A percentile compares a stretch with the other conserved stretches of the same genome.
Evolutionary conservation across 2,888 invertebrate genomes (phyloP).

Genomic region (Cremastinae sp.): DNA sequence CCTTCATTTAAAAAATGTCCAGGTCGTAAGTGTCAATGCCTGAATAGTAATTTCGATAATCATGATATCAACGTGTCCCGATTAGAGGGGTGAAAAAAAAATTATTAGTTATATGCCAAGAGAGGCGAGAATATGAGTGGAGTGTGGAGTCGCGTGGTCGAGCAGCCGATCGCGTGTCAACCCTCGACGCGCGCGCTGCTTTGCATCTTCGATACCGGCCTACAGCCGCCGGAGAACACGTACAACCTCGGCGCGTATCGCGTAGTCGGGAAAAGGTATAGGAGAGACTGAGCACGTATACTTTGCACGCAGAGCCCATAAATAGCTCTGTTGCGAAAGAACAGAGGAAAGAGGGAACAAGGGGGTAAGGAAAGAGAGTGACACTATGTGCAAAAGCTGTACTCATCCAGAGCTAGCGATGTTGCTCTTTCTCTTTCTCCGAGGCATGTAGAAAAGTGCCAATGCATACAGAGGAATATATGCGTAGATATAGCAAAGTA

Average conservation of each 20-base stretch:
- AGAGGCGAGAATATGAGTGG: conserved; percentile 47
- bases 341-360: too few species aligned
- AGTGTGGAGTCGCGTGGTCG: conserved; percentile 49
- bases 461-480: not conserved
- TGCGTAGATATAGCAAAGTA: conserved; percentile 45
- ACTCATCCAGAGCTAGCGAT: conserved; percentile 44
- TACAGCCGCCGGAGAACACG: conserved; percentile 16
- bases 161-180: conserved; percentile 59
- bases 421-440: conserved; percentile 36
- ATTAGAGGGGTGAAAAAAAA: conserved; percentile 8
- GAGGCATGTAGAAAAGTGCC: conserved; percentile 31
- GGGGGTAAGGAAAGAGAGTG: conserved; percentile 43
- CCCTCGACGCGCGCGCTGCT: conserved; percentile 57
- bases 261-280: conserved; percentile 39
- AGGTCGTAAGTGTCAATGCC: too few species aligned
- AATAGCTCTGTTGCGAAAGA: conserved; percentile 71
- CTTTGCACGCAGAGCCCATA: conserved; percentile 74
- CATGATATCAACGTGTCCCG: conserved; percentile 16
- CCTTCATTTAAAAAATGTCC: too few species aligned
- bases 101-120: conserved; percentile 7
- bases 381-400: conserved; percentile 43
- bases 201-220: conserved; percentile 49
- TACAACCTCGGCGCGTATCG: conserved; percentile 29
- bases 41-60: conserved; percentile 13
- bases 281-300: conserved; percentile 69